Conservation (phyloP, 2,113 vertebrate genomes). For the Indicator indicator region DNA sequence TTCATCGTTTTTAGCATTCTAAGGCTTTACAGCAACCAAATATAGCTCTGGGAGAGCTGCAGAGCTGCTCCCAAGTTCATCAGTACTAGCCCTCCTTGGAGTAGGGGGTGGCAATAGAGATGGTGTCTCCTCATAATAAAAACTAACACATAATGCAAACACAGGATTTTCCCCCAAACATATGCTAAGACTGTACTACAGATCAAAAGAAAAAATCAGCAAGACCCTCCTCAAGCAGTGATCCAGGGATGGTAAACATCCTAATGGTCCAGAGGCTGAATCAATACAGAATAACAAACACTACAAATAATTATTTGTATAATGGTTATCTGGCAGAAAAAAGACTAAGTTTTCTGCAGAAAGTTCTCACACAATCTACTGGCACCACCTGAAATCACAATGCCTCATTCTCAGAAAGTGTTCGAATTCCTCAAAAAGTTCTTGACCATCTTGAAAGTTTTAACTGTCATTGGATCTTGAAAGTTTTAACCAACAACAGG, state of each 20-base stretch:
- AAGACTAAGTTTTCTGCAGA: not conserved
- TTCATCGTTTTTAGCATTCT: not conserved
- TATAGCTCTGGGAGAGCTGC: not conserved
- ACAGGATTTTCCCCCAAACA: not conserved
- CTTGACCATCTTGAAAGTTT: not conserved
- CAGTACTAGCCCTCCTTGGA: not conserved
- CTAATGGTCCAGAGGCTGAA: not conserved
- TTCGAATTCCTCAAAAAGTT: not conserved
- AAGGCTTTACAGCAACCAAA: not conserved
- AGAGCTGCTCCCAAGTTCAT: not conserved
- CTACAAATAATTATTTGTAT: not conserved
- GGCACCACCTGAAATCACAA: not conserved
- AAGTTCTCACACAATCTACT: not conserved
- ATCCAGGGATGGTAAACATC: not conserved
- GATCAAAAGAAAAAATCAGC: not conserved
- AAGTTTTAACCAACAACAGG: not conserved
- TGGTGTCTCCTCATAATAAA: not conserved
- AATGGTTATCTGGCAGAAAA: not conserved
- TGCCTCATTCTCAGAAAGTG: not conserved
- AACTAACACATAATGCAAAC: not conserved
- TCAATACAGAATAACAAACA: not conserved
- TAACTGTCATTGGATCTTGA: rapidly evolving
- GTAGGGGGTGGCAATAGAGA: not conserved
- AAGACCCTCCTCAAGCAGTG: not conserved
- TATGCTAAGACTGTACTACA: not conserved